These are phyloP conservation scores for Eupithecia insigniata DNA, from an alignment of 2,888 invertebrate genomes.

Conservation along the genomic window DNA sequence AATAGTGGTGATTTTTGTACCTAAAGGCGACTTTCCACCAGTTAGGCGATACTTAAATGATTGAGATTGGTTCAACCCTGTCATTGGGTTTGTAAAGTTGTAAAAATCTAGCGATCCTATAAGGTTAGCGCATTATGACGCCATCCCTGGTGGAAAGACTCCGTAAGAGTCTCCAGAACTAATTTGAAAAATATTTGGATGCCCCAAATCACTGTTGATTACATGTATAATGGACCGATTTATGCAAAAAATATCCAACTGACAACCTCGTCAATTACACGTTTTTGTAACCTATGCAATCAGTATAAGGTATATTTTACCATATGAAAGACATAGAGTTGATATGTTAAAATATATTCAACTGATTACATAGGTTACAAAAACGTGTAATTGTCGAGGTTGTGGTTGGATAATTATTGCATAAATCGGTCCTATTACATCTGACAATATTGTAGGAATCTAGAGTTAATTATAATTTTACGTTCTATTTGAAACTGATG, in stretches of 20 bases:
- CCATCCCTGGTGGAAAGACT: not conserved
- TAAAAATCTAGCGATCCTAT: not conserved
- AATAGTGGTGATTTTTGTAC: not conserved
- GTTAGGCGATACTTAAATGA: not conserved
- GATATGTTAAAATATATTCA: no score
- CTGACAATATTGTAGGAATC: slow-evolving; percentile 30
- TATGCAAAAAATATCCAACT: no score
- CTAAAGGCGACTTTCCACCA: not conserved
- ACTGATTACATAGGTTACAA: no score
- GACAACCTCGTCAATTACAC: no score
- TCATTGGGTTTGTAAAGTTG: not conserved
- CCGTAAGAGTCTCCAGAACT: slow-evolving; percentile 5
- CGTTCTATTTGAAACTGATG: slow-evolving; percentile 60
- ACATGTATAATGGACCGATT: no score
- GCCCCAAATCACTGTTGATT: slow-evolving; percentile 16
- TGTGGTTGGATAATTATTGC: no score
- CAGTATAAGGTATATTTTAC: no score
- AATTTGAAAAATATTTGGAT: not conserved
- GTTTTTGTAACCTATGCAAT: no score
- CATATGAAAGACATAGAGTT: no score
- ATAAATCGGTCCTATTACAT: no score
- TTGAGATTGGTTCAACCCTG: not conserved
- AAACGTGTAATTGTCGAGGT: no score
- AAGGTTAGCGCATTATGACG: not conserved
- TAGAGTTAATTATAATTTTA: slow-evolving; percentile 39